phyloP scores from a whole-genome alignment of 1,140 invertebrate genomes.

The Megathymus violae region DNA sequence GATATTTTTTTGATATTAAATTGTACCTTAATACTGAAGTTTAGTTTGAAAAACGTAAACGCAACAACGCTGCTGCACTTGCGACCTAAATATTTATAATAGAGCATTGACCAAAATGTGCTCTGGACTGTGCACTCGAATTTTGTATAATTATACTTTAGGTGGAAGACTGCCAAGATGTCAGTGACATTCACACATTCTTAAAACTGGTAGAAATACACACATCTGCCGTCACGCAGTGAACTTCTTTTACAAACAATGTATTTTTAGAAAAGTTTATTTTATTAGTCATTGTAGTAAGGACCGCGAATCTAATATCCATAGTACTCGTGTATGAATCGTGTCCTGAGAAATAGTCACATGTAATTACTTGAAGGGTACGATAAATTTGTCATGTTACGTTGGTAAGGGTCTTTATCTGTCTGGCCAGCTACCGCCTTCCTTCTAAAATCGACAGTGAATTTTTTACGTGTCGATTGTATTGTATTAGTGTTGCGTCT shows the following conservation, averaged over 20 bases:
- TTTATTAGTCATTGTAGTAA: slow-evolving; percentile 10
- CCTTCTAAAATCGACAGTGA: no score
- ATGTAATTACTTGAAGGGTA: no score
- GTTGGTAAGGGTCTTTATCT: no score
- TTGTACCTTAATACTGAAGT: background rate
- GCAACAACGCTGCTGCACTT: slow-evolving; percentile 38
- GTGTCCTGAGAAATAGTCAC: background rate
- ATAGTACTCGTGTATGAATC: background rate
- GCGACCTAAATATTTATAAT: slow-evolving; percentile 64
- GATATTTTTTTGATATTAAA: no score
- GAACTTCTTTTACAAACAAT: slow-evolving; percentile 53
- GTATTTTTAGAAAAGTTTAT: slow-evolving; percentile 47
- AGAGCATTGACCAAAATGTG: slow-evolving; percentile 76
- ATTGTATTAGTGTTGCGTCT: no score
- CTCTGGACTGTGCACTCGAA: slow-evolving; percentile 71
- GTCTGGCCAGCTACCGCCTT: no score
- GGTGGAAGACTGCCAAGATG: slow-evolving; percentile 76
- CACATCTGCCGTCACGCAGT: slow-evolving; percentile 42
- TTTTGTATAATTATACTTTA: slow-evolving; percentile 79
- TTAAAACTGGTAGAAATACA: slow-evolving; percentile 67
- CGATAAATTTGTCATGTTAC: no score
- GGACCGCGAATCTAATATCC: background rate
- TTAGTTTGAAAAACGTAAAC: slow-evolving; percentile 1
- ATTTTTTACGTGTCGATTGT: no score
- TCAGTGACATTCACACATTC: slow-evolving; percentile 75